Base-by-base conservation (phyloP, 2,797 vertebrate genomes). In the Pseudomugil gertrudae region DNA sequence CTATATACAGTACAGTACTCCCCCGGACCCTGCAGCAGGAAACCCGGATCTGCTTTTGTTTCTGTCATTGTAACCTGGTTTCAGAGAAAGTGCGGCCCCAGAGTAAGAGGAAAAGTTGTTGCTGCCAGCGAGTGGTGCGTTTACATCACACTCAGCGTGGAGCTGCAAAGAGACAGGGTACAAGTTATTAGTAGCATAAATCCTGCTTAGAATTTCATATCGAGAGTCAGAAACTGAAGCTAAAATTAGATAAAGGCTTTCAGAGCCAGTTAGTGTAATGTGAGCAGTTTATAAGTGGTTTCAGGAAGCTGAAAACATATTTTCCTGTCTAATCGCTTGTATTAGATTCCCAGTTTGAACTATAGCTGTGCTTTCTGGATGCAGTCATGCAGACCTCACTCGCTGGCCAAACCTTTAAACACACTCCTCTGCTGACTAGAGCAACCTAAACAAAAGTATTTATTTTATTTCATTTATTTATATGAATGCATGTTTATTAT, bases 1-100 rank as follows among this genome's bases (percentile, higher is more conserved):
- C 80, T 60, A 54, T 63, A 72, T 64, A 61, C 57, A 53, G 59
- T 60, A 68, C 53, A 55, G n/a, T 45, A 21, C 19, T 58, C 63
- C 50, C 55, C 84, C 72, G 78, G 69, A 70, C 78, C 66, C 45
- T 55, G 13, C 72, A 57, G 72, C 38, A 59, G 80, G 53, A 35
- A 51, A 68, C 23, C 32, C 71, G 54, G 29, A 48, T 76, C 66
- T 66, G 43, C 66, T 70, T 76, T 71, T 67, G 65, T 66, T 75
- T 29, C 38, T 36, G 29, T n/a, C 51, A 21, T 38, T 6, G 50
- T 14, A 6, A 43, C 32, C 68, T 56, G 27, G 17, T 43, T 67
- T 72, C 52, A 72, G 36, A 69, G 32, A 45, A 65, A 17, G 11
- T 43, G n/a, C 23, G 5, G 68, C 23, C 50, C 19, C 14, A 15